A percentile compares a stretch with the other conserved stretches of the same genome.
These are phyloP conservation scores for Cyrtodaria siliqua DNA, from an alignment of 2,888 invertebrate genomes.

Conservation along the genomic window DNA sequence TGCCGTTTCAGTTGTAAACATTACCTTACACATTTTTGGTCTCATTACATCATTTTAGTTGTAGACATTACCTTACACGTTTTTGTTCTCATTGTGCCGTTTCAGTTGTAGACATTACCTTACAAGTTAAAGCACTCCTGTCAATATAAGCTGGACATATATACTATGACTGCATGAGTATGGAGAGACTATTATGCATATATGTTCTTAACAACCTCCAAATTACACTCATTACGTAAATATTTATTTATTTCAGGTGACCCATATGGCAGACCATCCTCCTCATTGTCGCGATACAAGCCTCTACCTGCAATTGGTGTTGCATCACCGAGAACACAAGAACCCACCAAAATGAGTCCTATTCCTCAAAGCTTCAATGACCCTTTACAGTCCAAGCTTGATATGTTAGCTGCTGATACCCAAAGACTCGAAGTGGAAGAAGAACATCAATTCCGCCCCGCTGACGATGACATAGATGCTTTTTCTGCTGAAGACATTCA, in stretches of 20 bases:
- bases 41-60: too few species aligned
- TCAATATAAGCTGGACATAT: too few species aligned
- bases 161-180: too few species aligned
- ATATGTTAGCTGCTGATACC: conserved; percentile 38
- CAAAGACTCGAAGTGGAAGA: conserved; percentile 42
- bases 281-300: conserved; percentile 70
- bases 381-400: conserved; percentile 20
- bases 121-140: too few species aligned
- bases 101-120: too few species aligned
- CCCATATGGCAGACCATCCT: conserved; percentile 66
- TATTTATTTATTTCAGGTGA: conserved; percentile 40
- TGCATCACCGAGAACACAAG: conserved; percentile 31
- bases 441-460: conserved; percentile 38
- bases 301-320: conserved; percentile 74
- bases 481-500: conserved; percentile 55
- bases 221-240: too few species aligned
- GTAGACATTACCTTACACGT: too few species aligned
- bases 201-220: too few species aligned
- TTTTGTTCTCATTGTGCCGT: too few species aligned
- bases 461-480: conserved; percentile 37
- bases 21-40: too few species aligned
- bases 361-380: conserved; percentile 1
- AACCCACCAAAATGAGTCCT: not conserved
- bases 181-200: too few species aligned
- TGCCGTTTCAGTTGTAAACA: too few species aligned